Percentiles rank a stretch among this genome's conserved stretches.
Conservation (phyloP, 2,888 invertebrate genomes). For the Blastobasis adustella region DNA sequence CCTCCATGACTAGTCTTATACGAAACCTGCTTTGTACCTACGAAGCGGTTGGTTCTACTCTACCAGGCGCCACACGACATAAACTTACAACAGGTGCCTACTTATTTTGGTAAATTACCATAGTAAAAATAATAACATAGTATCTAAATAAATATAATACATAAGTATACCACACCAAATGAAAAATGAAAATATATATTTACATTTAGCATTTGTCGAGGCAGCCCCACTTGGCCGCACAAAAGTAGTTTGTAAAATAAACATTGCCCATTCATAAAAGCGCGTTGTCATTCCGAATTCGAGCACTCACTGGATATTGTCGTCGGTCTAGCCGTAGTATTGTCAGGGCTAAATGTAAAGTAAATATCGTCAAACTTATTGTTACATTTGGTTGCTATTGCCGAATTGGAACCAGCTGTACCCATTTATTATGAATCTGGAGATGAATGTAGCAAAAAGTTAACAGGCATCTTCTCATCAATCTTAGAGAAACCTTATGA, state of each 20-base stretch:
- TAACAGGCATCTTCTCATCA: no score
- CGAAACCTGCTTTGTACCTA: no score
- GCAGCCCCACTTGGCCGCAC: conserved; percentile 14
- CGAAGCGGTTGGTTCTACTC: no score
- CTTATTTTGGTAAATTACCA: no score
- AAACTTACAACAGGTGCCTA: no score
- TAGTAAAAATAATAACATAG: background rate
- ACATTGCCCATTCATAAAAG: conserved; percentile 36
- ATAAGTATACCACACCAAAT: background rate
- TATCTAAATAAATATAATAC: background rate
- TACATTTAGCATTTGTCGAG: background rate
- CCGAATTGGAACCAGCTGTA: conserved; percentile 20
- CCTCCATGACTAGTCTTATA: no score
- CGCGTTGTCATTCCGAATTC: conserved; percentile 58
- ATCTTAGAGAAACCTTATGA: no score
- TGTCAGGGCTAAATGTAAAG: conserved; percentile 63
- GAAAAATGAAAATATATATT: background rate
- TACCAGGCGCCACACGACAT: no score
- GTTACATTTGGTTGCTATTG: conserved; percentile 13
- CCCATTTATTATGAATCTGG: no score
- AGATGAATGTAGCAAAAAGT: no score
- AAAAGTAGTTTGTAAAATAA: conserved; percentile 29
- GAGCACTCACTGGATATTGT: conserved; percentile 28
- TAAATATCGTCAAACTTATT: conserved; percentile 48
- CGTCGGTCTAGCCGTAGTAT: conserved; percentile 47